Conservation (phyloP, 2,888 invertebrate species). For the Tachina fera region DNA sequence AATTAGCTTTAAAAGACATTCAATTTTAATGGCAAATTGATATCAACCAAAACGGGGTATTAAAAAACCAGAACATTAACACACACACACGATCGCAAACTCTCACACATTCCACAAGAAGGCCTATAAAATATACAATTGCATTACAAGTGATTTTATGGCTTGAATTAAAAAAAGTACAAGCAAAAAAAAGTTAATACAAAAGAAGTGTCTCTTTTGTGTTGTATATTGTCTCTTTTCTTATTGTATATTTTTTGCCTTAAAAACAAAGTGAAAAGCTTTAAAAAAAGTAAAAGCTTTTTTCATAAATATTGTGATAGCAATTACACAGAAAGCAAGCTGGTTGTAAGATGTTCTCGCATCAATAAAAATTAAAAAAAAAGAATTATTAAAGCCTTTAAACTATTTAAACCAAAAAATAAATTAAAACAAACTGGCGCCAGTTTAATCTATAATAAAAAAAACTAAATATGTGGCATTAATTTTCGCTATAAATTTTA, state of each 20-base stretch:
- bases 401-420: not conserved
- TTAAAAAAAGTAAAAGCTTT: not conserved
- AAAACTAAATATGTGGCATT: not conserved
- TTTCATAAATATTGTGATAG: not conserved
- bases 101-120: conserved; percentile 39
- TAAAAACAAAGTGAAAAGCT: not conserved
- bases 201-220: no score
- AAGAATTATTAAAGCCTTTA: not conserved
- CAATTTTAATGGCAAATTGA: conserved; percentile 32
- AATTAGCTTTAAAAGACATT: conserved; percentile 27
- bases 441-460: not conserved
- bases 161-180: conserved; percentile 25
- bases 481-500: conserved; percentile 17
- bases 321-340: not conserved
- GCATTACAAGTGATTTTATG: conserved; percentile 65
- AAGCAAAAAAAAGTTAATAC: conserved; percentile 1
- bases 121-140: conserved; percentile 52
- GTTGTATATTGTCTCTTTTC: no score
- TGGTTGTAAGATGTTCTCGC: not conserved
- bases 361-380: no score
- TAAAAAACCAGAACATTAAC: not conserved
- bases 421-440: conserved; percentile 35
- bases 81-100: no score
- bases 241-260: no score
- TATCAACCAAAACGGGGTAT: not conserved